Evolutionary conservation across 2,888 invertebrate species (phyloP).

Genomic region (Slavum lentiscoides): DNA sequence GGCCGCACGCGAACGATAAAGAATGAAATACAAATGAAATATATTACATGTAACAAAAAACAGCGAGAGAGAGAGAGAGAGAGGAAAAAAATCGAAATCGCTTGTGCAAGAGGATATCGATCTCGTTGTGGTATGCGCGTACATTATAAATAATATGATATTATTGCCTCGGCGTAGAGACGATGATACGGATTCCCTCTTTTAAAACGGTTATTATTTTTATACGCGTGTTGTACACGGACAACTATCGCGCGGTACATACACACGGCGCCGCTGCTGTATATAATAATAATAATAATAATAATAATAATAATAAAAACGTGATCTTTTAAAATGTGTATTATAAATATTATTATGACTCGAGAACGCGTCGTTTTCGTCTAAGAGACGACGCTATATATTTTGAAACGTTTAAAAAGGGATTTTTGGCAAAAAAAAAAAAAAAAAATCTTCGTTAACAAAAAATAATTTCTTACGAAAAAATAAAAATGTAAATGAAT

Average conservation of each 20-base stretch:
- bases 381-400: no score
- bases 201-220: slow-evolving; percentile 25
- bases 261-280: no score
- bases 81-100: not conserved
- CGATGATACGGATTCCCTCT: not conserved
- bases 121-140: not conserved
- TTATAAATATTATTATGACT: no score
- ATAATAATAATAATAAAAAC: not conserved
- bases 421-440: no score
- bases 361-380: no score
- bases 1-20: not conserved
- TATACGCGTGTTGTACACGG: not conserved
- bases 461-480: no score
- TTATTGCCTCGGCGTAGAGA: not conserved
- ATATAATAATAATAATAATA: not conserved
- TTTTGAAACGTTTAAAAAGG: no score
- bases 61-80: no score
- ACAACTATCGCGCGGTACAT: not conserved
- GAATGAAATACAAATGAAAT: no score
- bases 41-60: not conserved
- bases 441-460: no score
- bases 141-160: not conserved
- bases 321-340: no score
- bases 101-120: not conserved
- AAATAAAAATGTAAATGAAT: no score